These are phyloP conservation scores for Formica selysi DNA, from an alignment of 1,140 invertebrate genomes.

Conservation along the genomic window DNA sequence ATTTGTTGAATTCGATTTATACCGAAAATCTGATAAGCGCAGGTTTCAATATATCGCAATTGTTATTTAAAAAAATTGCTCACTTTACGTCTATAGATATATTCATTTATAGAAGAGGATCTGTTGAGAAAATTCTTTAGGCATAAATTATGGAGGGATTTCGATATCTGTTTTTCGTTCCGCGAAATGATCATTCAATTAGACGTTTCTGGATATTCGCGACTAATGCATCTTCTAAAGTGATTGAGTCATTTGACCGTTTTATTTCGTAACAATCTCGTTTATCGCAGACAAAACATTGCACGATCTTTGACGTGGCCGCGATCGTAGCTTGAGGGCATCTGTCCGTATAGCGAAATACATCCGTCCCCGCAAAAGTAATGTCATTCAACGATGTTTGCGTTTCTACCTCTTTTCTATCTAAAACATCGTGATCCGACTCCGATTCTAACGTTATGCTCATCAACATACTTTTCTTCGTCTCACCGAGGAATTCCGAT, in stretches of 20 bases:
- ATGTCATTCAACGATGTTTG: slow-evolving; percentile 5
- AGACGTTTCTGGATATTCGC: slow-evolving; percentile 29
- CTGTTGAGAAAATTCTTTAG: neutral
- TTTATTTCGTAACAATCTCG: slow-evolving; percentile 35
- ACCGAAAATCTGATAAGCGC: slow-evolving; percentile 7
- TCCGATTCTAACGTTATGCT: slow-evolving; percentile 56
- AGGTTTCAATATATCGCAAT: neutral
- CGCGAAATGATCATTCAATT: neutral
- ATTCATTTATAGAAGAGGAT: slow-evolving; percentile 3
- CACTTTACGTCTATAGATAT: neutral
- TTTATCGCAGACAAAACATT: slow-evolving; percentile 18
- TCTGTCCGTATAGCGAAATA: neutral
- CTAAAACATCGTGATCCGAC: neutral
- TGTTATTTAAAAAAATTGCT: neutral
- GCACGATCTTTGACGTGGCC: neutral
- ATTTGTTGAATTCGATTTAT: neutral
- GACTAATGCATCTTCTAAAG: slow-evolving; percentile 10
- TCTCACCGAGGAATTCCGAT: slow-evolving; percentile 60
- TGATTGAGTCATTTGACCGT: neutral
- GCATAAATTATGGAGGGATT: neutral
- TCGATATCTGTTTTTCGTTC: neutral
- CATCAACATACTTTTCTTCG: slow-evolving; percentile 52
- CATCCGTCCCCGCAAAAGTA: neutral
- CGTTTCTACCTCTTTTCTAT: neutral
- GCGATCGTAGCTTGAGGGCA: neutral